These are phyloP conservation scores for Ictidomys tridecemlineatus DNA, from an alignment of 2,113 vertebrate species.

Conservation along the genomic window DNA sequence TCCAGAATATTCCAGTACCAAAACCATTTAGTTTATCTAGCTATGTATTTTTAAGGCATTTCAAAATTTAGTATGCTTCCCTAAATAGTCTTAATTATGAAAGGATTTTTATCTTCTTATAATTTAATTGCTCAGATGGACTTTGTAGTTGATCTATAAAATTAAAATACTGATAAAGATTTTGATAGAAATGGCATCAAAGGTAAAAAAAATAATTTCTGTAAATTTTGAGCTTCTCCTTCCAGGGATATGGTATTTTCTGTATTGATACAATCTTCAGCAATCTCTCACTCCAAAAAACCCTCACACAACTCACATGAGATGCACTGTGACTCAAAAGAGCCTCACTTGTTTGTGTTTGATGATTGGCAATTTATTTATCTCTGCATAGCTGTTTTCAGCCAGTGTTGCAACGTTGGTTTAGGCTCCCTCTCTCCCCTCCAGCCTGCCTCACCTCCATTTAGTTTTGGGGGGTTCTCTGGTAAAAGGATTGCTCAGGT, in stretches of 20 bases:
- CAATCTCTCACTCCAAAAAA: not conserved
- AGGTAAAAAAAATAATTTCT: not conserved
- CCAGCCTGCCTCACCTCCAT: not conserved
- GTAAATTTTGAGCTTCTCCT: not conserved
- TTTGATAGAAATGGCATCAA: not conserved
- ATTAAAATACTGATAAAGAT: not conserved
- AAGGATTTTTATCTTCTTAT: not conserved
- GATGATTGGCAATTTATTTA: not conserved
- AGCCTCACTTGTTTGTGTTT: not conserved
- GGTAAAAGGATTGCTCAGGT: not conserved
- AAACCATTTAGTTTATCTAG: not conserved
- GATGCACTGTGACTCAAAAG: not conserved
- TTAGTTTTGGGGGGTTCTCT: not conserved
- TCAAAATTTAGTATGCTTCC: not conserved
- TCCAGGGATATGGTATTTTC: not conserved
- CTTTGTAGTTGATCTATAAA: not conserved
- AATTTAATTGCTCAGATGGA: not conserved
- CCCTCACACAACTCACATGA: rapidly evolving
- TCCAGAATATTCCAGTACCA: too few species aligned
- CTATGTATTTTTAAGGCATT: not conserved
- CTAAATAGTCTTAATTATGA: not conserved
- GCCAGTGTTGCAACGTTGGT: not conserved
- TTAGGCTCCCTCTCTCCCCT: too few species aligned
- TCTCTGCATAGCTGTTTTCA: not conserved
- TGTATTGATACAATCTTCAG: not conserved